Evolutionary conservation across 2,797 vertebrate species (phyloP).

Genomic region (Hippoglossus hippoglossus): DNA sequence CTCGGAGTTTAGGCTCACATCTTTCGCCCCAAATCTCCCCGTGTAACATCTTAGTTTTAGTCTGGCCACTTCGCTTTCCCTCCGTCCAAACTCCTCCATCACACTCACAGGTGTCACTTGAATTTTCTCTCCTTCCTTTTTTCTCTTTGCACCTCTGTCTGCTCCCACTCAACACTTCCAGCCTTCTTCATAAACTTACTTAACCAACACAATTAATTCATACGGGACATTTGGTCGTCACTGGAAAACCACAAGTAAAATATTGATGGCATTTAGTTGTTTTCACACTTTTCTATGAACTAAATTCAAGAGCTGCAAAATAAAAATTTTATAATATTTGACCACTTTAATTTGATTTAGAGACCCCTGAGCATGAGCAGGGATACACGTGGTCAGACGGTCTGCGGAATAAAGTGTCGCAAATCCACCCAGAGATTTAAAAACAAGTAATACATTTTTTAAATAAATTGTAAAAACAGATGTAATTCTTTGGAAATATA

Average conservation of each 20-base stretch:
- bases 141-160: slow-evolving; percentile 23
- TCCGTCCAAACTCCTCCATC: slow-evolving; percentile 32
- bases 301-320: too few species aligned
- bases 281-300: neutral
- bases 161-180: slow-evolving; percentile 1
- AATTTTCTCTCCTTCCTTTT: slow-evolving; percentile 13
- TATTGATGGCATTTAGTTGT: neutral
- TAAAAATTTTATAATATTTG: too few species aligned
- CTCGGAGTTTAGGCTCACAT: slow-evolving; percentile 62
- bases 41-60: slow-evolving; percentile 14
- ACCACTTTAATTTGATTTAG: too few species aligned
- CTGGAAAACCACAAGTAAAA: neutral
- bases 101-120: slow-evolving; percentile 49
- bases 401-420: too few species aligned
- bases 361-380: too few species aligned
- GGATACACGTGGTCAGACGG: too few species aligned
- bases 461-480: too few species aligned
- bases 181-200: neutral
- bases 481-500: too few species aligned
- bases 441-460: too few species aligned
- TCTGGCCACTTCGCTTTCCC: slow-evolving; percentile 39
- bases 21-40: slow-evolving; percentile 51
- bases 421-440: too few species aligned
- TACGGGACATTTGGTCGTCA: neutral
- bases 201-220: neutral